Evolutionary conservation across 2,113 vertebrate genomes (phyloP).

Genomic region (Podarcis cretensis): DNA sequence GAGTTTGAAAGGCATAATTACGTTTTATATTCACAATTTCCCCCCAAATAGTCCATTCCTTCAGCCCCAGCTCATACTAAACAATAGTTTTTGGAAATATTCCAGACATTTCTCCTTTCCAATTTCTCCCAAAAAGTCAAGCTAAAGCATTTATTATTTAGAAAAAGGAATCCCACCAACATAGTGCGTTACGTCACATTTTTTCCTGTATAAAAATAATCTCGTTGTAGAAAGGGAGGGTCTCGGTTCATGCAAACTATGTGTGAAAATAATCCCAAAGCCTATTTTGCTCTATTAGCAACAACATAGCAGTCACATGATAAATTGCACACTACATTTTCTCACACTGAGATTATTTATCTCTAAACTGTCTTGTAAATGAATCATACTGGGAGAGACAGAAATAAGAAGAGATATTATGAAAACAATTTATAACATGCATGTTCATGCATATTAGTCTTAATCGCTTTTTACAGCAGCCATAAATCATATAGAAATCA

Average conservation of each 20-base stretch:
- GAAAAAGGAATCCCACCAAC: slow-evolving; percentile 49
- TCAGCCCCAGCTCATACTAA: slow-evolving; percentile 58
- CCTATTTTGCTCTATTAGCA: background rate
- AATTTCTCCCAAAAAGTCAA: slow-evolving; percentile 32
- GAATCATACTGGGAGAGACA: background rate
- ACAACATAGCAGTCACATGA: background rate
- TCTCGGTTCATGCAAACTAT: background rate
- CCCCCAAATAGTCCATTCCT: slow-evolving; percentile 51
- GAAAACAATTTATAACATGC: background rate
- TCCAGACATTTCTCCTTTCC: slow-evolving; percentile 48
- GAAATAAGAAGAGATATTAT: slow-evolving; percentile 23
- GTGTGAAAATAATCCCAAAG: background rate
- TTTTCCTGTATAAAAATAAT: background rate
- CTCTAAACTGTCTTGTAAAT: slow-evolving; percentile 29
- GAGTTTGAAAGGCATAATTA: slow-evolving; percentile 23
- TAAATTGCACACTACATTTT: background rate
- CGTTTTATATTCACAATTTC: slow-evolving; percentile 42
- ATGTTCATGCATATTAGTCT: background rate
- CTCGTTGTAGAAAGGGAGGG: background rate
- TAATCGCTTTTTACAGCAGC: background rate
- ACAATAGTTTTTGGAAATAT: slow-evolving; percentile 52
- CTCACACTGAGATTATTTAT: background rate
- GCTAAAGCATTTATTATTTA: background rate
- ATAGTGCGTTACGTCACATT: background rate
- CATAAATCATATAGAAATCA: background rate